Conservation (phyloP, 2,888 invertebrate species). For the Fissipunctia ypsillon region DNA sequence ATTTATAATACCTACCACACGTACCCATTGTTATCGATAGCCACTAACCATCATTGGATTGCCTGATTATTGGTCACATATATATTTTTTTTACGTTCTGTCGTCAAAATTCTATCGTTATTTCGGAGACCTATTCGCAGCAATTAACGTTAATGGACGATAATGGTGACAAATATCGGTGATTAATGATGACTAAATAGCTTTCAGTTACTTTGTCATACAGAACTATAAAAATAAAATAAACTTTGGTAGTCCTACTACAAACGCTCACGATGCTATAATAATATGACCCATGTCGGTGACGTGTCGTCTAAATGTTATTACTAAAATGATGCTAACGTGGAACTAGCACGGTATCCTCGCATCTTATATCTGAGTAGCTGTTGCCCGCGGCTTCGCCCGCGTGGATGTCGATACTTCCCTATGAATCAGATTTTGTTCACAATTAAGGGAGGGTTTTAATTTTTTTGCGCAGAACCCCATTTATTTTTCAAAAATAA, state of each 20-base stretch:
- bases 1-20: not conserved
- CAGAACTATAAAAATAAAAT: not conserved
- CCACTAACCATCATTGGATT: no score
- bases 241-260: constrained; percentile 30
- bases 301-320: constrained; percentile 74
- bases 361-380: constrained; percentile 48
- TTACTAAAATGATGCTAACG: constrained; percentile 63
- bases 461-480: no score
- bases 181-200: not conserved
- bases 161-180: not conserved
- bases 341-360: constrained; percentile 42
- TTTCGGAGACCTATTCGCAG: not conserved
- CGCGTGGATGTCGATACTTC: no score
- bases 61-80: no score
- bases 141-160: not conserved
- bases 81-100: no score
- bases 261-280: constrained; percentile 69
- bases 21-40: not conserved
- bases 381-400: no score
- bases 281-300: constrained; percentile 76
- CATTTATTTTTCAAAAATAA: no score
- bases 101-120: no score
- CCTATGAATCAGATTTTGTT: no score
- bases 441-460: no score
- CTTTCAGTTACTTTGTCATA: not conserved